phyloP scores from a whole-genome alignment of 2,888 invertebrate genomes.

The Notodonta dromedarius region DNA sequence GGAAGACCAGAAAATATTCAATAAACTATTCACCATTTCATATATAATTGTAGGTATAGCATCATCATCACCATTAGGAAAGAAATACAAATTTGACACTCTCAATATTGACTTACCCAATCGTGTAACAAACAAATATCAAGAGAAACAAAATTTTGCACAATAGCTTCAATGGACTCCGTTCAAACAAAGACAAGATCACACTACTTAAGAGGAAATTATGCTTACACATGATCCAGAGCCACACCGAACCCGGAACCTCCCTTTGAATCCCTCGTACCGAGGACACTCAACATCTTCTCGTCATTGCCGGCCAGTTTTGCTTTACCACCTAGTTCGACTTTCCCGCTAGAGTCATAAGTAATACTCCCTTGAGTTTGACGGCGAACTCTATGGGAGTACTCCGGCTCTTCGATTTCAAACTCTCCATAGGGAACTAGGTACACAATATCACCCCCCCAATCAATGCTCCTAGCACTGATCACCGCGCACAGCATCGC shows the following conservation, averaged over 20 bases:
- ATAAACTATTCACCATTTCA: no score
- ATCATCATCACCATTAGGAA: no score
- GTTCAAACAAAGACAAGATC: no score
- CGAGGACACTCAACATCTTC: constrained; percentile 29
- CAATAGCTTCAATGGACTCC: no score
- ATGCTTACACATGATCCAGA: constrained; percentile 43
- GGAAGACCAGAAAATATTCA: no score
- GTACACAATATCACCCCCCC: neutral
- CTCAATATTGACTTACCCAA: no score
- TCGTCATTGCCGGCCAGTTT: constrained; percentile 28
- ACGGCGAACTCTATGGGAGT: constrained; percentile 20
- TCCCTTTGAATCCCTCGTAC: constrained; percentile 13
- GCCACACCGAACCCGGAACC: constrained; percentile 40
- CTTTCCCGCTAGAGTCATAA: constrained; percentile 25
- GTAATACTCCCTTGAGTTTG: constrained; percentile 16
- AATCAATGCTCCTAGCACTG: neutral
- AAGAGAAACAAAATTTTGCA: no score
- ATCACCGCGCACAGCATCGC: neutral
- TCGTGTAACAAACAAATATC: no score
- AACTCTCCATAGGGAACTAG: neutral
- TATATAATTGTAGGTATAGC: no score
- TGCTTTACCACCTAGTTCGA: constrained; percentile 19
- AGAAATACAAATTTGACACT: no score
- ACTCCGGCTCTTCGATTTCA: constrained; percentile 1
- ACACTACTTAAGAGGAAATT: neutral